Percentiles rank a stretch among this genome's conserved stretches.
Evolutionary conservation across 2,888 invertebrate species (phyloP).

Genomic region (Chydorus sphaericus): DNA sequence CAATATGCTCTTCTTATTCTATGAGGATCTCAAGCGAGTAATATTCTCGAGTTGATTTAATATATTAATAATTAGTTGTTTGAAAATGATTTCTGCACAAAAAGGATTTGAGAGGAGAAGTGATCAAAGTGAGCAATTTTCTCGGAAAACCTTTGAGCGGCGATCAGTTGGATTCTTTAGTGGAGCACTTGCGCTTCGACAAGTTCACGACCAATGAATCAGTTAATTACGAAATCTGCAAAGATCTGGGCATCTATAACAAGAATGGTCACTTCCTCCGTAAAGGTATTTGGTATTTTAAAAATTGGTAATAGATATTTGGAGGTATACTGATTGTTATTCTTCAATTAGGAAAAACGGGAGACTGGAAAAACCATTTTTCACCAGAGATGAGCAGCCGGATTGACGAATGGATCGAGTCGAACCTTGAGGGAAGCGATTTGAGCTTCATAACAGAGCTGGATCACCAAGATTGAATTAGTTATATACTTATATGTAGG

Average conservation of each 20-base stretch:
- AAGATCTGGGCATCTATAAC: constrained; percentile 10
- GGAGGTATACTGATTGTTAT: neutral
- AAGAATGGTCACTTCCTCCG: constrained; percentile 14
- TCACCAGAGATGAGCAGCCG: constrained; percentile 48
- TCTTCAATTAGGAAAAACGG: constrained; percentile 43
- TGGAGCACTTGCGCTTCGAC: constrained; percentile 10
- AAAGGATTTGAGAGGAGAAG: constrained; percentile 7
- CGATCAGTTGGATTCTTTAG: constrained; percentile 5
- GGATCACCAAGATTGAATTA: neutral
- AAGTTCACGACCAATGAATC: constrained; percentile 12
- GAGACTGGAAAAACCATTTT: constrained; percentile 70
- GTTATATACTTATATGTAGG: no score
- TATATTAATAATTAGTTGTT: neutral
- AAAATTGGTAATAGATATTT: neutral
- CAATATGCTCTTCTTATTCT: constrained; percentile 13
- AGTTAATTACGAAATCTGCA: constrained; percentile 9
- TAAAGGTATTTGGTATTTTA: constrained; percentile 15
- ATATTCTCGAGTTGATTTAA: no score
- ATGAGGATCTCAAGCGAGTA: constrained; percentile 12
- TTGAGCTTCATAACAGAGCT: constrained; percentile 9
- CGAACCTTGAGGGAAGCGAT: constrained; percentile 27
- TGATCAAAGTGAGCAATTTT: constrained; percentile 10
- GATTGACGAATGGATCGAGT: constrained; percentile 55
- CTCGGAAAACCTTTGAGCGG: constrained; percentile 11
- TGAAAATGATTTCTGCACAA: neutral